These are phyloP conservation scores for Maconellicoccus hirsutus DNA, from an alignment of 1,140 invertebrate species.

Conservation along the genomic window DNA sequence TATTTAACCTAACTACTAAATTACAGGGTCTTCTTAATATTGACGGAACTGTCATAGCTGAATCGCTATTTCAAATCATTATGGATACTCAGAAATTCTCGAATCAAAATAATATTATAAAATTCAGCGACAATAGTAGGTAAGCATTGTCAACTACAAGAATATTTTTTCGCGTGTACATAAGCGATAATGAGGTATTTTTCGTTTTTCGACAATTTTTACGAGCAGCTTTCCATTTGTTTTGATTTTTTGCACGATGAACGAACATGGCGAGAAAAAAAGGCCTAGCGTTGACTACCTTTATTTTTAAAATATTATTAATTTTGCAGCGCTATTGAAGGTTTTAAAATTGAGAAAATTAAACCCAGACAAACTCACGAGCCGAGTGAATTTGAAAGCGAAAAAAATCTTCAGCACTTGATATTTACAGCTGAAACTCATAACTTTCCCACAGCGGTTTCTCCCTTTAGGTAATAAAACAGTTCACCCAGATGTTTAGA, in stretches of 20 bases:
- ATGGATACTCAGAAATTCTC: conserved; percentile 73
- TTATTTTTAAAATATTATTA: too few species aligned
- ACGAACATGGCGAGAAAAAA: too few species aligned
- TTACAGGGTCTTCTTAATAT: conserved; percentile 70
- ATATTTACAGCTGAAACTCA: conserved; percentile 98
- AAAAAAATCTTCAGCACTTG: conserved; percentile 62
- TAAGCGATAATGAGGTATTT: too few species aligned
- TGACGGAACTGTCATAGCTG: conserved; percentile 61
- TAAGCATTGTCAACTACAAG: too few species aligned
- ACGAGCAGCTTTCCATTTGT: conserved; percentile 15
- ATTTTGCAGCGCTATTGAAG: conserved; percentile 84
- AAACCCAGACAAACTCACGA: conserved; percentile 45
- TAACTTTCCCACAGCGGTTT: conserved; percentile 93
- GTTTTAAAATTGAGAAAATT: conserved; percentile 56
- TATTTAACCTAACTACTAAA: background rate
- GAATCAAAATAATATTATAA: conserved; percentile 92
- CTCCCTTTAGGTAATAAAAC: conserved; percentile 54
- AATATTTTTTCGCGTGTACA: too few species aligned
- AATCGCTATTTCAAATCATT: conserved; percentile 86
- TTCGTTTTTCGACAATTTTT: conserved; percentile 15
- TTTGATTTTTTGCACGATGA: too few species aligned
- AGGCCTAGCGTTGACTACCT: too few species aligned
- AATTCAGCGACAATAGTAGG: conserved; percentile 95
- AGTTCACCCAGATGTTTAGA: too few species aligned
- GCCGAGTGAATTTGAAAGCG: conserved; percentile 50